Percentiles rank a stretch among this genome's conserved stretches.
Evolutionary conservation across 1,140 invertebrate species (phyloP).

Genomic region (Bombus superbus): DNA sequence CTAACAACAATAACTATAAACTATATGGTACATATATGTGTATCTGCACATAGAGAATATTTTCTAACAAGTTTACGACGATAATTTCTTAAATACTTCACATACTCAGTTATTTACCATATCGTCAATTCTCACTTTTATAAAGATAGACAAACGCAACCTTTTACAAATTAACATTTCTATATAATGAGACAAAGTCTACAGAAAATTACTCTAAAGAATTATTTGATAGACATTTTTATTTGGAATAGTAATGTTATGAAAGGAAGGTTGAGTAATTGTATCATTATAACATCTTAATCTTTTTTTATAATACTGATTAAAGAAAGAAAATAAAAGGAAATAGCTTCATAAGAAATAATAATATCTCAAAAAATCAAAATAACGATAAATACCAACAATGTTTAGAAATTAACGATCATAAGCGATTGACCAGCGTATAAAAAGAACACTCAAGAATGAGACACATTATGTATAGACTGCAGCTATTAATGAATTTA

Average conservation of each 20-base stretch:
- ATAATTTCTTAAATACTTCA: constrained; percentile 57
- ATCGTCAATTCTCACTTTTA: constrained; percentile 18
- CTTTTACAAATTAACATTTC: neutral
- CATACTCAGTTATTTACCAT: constrained; percentile 21
- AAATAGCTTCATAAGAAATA: neutral
- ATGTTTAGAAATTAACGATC: neutral
- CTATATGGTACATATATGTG: constrained; percentile 60
- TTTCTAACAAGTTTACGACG: constrained; percentile 54
- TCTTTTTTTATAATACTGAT: neutral
- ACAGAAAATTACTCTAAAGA: neutral
- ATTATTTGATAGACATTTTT: neutral
- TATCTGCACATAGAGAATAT: constrained; percentile 53
- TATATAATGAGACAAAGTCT: too few species aligned
- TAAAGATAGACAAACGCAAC: neutral
- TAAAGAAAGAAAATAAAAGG: neutral
- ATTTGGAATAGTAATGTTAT: neutral
- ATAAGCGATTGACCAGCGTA: neutral
- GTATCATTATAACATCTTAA: neutral
- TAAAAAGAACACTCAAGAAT: neutral
- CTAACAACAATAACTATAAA: constrained; percentile 63
- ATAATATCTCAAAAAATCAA: neutral
- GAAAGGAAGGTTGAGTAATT: neutral
- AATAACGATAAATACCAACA: neutral
- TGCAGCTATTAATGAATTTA: too few species aligned
- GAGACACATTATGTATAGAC: too few species aligned